Evolutionary conservation across 53 echinoderm and acorn worm genomes (phyloP).

Genomic region (Luidia sarsii): DNA sequence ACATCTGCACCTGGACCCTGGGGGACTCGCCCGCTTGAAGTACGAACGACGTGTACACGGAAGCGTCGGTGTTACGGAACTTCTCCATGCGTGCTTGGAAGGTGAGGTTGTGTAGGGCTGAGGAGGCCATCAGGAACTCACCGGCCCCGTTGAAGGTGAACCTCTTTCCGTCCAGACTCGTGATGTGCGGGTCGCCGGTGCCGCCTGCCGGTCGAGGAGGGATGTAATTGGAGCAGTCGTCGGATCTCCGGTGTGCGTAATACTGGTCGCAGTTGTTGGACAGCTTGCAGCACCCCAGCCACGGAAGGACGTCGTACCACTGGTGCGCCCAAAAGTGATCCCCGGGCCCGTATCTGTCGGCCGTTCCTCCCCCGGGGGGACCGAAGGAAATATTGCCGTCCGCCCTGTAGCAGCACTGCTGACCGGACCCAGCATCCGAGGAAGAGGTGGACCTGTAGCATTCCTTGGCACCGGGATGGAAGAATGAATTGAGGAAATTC

Average conservation of each 20-base stretch:
- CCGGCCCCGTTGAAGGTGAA: slow-evolving; percentile 71
- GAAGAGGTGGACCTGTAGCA: slow-evolving; percentile 45
- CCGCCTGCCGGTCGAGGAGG: slow-evolving; percentile 58
- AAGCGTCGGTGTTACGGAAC: slow-evolving; percentile 32
- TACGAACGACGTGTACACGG: slow-evolving; percentile 60
- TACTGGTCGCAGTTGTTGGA: slow-evolving; percentile 40
- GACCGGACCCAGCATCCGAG: slow-evolving; percentile 3
- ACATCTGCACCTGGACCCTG: slow-evolving; percentile 54
- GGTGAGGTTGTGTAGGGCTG: slow-evolving; percentile 37
- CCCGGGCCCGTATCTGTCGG: slow-evolving; percentile 34
- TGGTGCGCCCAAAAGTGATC: neutral
- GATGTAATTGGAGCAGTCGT: slow-evolving; percentile 59
- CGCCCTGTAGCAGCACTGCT: slow-evolving; percentile 59
- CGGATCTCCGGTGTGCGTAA: slow-evolving; percentile 55
- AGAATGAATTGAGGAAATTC: slow-evolving; percentile 14
- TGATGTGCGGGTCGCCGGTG: slow-evolving; percentile 65
- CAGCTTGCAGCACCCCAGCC: slow-evolving; percentile 53
- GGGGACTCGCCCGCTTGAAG: slow-evolving; percentile 35
- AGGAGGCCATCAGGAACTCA: slow-evolving; percentile 54
- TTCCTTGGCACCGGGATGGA: slow-evolving; percentile 30
- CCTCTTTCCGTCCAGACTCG: slow-evolving; percentile 54
- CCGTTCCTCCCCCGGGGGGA: slow-evolving; percentile 55
- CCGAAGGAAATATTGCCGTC: slow-evolving; percentile 54
- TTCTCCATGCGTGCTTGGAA: slow-evolving; percentile 71
- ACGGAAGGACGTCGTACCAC: slow-evolving; percentile 54